Conservation (phyloP, 1,140 invertebrate species). For the Antheraea pernyi region DNA sequence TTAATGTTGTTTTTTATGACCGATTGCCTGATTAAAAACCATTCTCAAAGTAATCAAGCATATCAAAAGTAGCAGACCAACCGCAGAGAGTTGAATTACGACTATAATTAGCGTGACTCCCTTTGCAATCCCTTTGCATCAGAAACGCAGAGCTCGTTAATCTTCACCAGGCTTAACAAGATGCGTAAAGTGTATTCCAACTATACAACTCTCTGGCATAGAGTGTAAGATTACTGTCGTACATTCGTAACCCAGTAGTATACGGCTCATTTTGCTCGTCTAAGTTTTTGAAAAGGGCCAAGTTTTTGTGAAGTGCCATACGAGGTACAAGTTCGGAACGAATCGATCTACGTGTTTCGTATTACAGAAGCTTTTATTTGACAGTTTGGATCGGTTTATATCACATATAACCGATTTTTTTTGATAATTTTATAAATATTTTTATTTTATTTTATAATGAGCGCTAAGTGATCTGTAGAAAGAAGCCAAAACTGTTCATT, state of each 20-base stretch:
- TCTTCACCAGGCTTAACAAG: slow-evolving; percentile 39
- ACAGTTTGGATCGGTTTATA: slow-evolving; percentile 43
- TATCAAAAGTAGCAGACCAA: slow-evolving; percentile 31
- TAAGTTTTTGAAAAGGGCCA: slow-evolving; percentile 26
- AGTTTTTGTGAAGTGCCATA: slow-evolving; percentile 59
- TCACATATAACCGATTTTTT: not conserved
- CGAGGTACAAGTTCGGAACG: slow-evolving; percentile 62
- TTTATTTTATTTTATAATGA: too few species aligned
- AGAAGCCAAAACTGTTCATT: too few species aligned
- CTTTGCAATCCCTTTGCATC: slow-evolving; percentile 38
- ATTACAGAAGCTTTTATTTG: slow-evolving; percentile 62
- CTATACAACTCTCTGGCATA: slow-evolving; percentile 16
- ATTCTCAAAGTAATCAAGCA: slow-evolving; percentile 31
- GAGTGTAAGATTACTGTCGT: slow-evolving; percentile 7
- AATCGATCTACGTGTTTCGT: slow-evolving; percentile 70
- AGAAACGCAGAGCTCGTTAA: slow-evolving; percentile 49
- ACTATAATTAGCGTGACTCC: slow-evolving; percentile 44
- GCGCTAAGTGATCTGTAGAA: too few species aligned
- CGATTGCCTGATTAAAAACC: slow-evolving; percentile 9
- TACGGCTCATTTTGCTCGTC: not conserved
- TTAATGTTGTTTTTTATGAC: not conserved
- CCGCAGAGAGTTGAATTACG: slow-evolving; percentile 35
- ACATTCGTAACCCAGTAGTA: not conserved
- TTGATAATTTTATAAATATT: too few species aligned
- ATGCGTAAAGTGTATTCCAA: slow-evolving; percentile 35